Evolutionary conservation across 2,888 invertebrate species (phyloP).

Genomic region (Cinara cedri): DNA sequence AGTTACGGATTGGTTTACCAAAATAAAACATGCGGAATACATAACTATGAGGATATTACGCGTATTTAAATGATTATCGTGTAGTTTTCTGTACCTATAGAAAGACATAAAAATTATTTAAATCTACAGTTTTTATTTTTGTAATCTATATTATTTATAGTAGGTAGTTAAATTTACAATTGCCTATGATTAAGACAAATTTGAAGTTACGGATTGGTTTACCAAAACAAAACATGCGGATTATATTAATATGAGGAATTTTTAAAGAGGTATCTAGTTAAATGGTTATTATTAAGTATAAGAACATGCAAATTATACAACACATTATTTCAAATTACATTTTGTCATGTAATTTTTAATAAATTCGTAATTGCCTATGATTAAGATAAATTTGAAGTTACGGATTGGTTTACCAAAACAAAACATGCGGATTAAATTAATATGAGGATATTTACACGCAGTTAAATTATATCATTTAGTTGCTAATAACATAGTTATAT

Average conservation of each 20-base stretch:
- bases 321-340: too few species aligned
- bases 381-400: not conserved
- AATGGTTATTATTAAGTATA: not conserved
- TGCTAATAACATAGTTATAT: too few species aligned
- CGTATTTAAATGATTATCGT: not conserved
- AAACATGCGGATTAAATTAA: not conserved
- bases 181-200: constrained; percentile 2
- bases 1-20: constrained; percentile 33
- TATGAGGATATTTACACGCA: constrained; percentile 22
- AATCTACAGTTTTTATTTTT: too few species aligned
- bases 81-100: too few species aligned
- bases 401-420: constrained; percentile 31
- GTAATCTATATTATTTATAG: too few species aligned
- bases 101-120: too few species aligned
- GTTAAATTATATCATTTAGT: too few species aligned
- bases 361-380: not conserved
- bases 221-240: constrained; percentile 8
- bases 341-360: not conserved
- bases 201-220: constrained; percentile 30
- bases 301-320: too few species aligned
- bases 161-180: not conserved
- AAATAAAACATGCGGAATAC: constrained; percentile 3
- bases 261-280: not conserved
- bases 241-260: constrained; percentile 3
- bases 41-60: constrained; percentile 9